phyloP scores from a whole-genome alignment of 2,113 vertebrate species.

The Tringa solitaria region DNA sequence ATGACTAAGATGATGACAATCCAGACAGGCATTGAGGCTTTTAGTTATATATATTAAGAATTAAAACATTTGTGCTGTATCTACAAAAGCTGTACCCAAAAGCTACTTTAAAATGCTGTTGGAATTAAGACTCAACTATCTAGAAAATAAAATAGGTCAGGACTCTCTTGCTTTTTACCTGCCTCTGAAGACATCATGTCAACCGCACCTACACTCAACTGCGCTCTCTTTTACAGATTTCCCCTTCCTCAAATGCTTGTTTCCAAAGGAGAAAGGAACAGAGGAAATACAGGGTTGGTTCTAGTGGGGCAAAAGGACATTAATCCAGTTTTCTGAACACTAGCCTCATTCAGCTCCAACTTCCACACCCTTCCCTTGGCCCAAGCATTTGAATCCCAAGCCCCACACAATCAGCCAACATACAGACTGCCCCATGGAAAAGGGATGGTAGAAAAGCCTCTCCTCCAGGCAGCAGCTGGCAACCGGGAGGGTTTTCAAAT shows the following conservation, averaged over 20 bases:
- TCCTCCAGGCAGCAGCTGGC: rapidly evolving
- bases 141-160: neutral
- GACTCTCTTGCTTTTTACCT: neutral
- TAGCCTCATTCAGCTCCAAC: neutral
- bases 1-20: conserved; percentile 24
- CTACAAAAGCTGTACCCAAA: neutral
- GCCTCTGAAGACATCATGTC: neutral
- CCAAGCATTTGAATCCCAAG: neutral
- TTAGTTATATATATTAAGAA: neutral
- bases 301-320: neutral
- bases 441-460: neutral
- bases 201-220: neutral
- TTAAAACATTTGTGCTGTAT: neutral
- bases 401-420: neutral
- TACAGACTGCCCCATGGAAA: neutral
- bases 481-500: neutral
- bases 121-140: neutral
- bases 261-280: neutral
- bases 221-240: neutral
- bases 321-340: neutral
- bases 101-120: neutral
- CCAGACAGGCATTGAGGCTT: neutral
- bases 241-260: neutral
- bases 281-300: neutral
- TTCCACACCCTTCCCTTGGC: neutral